Evolutionary conservation across 37 sponge, comb jelly and placozoan species (phyloP), one percentile per base, ranked within the genome.

Genomic region (Spongia lamella): DNA sequence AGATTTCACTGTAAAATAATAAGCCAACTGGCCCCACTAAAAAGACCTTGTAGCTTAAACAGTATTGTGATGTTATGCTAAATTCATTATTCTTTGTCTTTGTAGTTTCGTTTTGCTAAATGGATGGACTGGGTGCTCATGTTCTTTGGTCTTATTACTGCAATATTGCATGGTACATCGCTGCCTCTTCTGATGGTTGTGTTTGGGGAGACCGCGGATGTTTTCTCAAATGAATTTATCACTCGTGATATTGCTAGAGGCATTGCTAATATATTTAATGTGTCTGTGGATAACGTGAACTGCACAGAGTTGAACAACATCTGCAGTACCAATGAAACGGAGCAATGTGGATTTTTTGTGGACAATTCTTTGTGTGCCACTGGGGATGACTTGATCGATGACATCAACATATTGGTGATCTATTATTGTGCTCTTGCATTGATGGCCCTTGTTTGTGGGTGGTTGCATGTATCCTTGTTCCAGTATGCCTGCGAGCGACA

Each of bases 71-170:
- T n/a, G n/a, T n/a, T n/a, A n/a, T n/a, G n/a, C n/a, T n/a, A n/a
- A n/a, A n/a, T n/a, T n/a, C n/a, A n/a, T n/a, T n/a, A n/a, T n/a
- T n/a, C n/a, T n/a, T n/a, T n/a, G n/a, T n/a, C n/a, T n/a, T 5
- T 43, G 47, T 43, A 92, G 93, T 92, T 88, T 61, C 89, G 89
- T 20, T 94, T 55, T 80, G 77, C 94, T 50, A 72, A 76, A 17
- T 15, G 26, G 4, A 30, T 84, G 55, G 94, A 94, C 61, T 22
- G 43, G 24, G 32, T 94, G 36, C 62, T 90, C 49, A 79, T 90
- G 40, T 17, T 86, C 27, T 22, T 90, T 1, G 91, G 85, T 1
- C 27, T 70, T 0, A 24, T 90, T 6, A 73, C 66, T 19, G 91
- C 94, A 68, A 76, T 87, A 19, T 38, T 54, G 1, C 66, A 78